Evolutionary conservation across 1,140 invertebrate species (phyloP).

Genomic region (Drosophila virilis): DNA sequence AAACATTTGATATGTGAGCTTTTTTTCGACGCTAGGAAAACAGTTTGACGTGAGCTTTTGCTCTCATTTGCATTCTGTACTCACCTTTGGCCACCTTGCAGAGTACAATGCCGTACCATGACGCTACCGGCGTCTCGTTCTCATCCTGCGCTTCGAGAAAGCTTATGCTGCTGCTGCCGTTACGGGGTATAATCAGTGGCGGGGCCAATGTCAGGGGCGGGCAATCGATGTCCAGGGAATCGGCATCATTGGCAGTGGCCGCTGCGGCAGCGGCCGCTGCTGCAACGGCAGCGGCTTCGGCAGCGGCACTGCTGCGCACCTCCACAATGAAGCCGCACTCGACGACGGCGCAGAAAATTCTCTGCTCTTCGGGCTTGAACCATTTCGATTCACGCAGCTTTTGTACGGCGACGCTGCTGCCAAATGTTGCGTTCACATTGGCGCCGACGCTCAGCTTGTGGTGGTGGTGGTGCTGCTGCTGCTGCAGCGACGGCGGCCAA

Average conservation of each 20-base stretch:
- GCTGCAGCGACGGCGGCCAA: slow-evolving; percentile 69
- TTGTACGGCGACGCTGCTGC: slow-evolving; percentile 88
- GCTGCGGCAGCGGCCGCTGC: slow-evolving; percentile 56
- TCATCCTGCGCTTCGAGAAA: slow-evolving; percentile 77
- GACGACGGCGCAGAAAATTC: slow-evolving; percentile 88
- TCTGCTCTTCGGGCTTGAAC: slow-evolving; percentile 88
- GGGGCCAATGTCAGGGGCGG: slow-evolving; percentile 43
- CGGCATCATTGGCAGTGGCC: slow-evolving; percentile 51
- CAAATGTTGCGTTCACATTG: slow-evolving; percentile 84
- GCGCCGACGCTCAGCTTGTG: slow-evolving; percentile 41
- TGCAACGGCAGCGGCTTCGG: slow-evolving; percentile 56
- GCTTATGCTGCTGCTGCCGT: slow-evolving; percentile 69
- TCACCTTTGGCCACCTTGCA: slow-evolving; percentile 89
- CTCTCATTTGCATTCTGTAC: slow-evolving; percentile 52
- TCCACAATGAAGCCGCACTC: slow-evolving; percentile 89
- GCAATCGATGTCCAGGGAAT: slow-evolving; percentile 66
- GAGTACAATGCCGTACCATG: slow-evolving; percentile 87
- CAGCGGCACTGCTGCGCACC: slow-evolving; percentile 84
- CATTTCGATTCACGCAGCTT: slow-evolving; percentile 89
- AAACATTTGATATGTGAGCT: background rate
- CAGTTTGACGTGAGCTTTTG: slow-evolving; percentile 11
- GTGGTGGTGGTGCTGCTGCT: too few relatives aligned
- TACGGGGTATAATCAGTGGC: slow-evolving; percentile 64
- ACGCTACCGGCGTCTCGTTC: slow-evolving; percentile 76
- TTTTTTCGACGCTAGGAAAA: background rate